Evolutionary conservation across 2,888 invertebrate genomes (phyloP).

Genomic region (Sclerodermus sp.): DNA sequence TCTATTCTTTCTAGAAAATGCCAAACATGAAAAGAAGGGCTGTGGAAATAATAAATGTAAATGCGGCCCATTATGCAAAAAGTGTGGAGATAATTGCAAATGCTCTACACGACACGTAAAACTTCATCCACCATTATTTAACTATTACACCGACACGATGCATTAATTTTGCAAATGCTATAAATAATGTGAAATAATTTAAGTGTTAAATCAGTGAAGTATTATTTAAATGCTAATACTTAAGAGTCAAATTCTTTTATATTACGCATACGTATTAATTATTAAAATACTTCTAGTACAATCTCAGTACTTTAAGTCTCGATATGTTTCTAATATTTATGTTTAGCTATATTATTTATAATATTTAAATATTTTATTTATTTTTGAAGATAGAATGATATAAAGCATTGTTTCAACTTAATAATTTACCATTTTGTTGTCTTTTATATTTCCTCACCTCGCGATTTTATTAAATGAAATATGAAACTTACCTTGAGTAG

Average conservation of each 20-base stretch:
- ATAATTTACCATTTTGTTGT: neutral
- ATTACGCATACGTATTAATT: conserved; percentile 2
- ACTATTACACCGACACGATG: conserved; percentile 47
- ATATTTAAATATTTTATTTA: too few relatives aligned
- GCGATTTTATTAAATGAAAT: too few relatives aligned
- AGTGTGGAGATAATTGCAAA: conserved; percentile 41
- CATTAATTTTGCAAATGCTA: conserved; percentile 23
- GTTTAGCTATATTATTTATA: too few relatives aligned
- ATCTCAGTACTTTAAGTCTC: neutral
- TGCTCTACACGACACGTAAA: conserved; percentile 35
- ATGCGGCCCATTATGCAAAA: conserved; percentile 40
- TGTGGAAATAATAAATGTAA: conserved; percentile 28
- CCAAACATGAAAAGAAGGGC: conserved; percentile 21
- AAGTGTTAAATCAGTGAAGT: too few relatives aligned
- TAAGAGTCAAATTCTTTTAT: too few relatives aligned
- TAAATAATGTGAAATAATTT: too few relatives aligned
- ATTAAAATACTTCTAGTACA: neutral
- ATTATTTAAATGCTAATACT: too few relatives aligned
- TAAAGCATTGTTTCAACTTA: too few relatives aligned
- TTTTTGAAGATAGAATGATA: too few relatives aligned
- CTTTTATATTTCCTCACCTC: too few relatives aligned
- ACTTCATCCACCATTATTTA: conserved; percentile 44
- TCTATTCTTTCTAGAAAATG: conserved; percentile 14
- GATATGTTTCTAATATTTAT: too few relatives aligned
- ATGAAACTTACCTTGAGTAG: conserved; percentile 66